Percentiles rank a stretch among this genome's conserved stretches.
Conservation (phyloP, 2,797 vertebrate species). For the Stomatorhinus walkeri region DNA sequence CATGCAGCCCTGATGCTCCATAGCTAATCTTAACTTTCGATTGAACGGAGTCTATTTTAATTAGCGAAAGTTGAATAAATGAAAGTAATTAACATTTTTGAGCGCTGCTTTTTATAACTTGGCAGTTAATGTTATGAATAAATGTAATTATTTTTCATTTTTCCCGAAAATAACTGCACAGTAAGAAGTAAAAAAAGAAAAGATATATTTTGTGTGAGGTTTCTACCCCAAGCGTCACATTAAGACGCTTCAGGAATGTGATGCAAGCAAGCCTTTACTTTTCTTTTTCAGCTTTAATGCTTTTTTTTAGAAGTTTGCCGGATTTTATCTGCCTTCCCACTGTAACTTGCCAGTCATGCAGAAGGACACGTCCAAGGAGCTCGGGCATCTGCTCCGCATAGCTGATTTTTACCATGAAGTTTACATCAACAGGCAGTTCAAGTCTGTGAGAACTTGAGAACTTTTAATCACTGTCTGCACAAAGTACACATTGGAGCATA, state of each 20-base stretch:
- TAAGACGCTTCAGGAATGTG: not conserved
- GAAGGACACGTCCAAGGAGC: not conserved
- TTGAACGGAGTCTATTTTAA: not conserved
- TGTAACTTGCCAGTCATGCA: not conserved
- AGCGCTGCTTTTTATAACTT: not conserved
- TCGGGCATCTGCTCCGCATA: not conserved
- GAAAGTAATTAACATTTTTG: not conserved
- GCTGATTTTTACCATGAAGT: not conserved
- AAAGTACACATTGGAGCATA: not conserved
- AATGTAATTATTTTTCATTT: constrained; percentile 2
- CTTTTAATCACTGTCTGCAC: not conserved
- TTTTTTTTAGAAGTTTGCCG: not conserved
- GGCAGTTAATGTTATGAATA: not conserved
- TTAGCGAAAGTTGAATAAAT: not conserved
- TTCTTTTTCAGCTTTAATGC: not conserved
- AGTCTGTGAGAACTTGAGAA: not conserved
- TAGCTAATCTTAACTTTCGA: not conserved
- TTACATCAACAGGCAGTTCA: not conserved
- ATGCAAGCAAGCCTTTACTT: not conserved
- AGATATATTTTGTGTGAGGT: not conserved
- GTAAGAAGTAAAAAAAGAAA: not conserved
- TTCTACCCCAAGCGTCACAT: not conserved
- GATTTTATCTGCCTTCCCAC: not conserved
- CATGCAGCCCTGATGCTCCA: not conserved
- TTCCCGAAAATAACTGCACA: not conserved